phyloP scores from a whole-genome alignment of 2,113 vertebrate genomes.

The Hemiscyllium ocellatum region DNA sequence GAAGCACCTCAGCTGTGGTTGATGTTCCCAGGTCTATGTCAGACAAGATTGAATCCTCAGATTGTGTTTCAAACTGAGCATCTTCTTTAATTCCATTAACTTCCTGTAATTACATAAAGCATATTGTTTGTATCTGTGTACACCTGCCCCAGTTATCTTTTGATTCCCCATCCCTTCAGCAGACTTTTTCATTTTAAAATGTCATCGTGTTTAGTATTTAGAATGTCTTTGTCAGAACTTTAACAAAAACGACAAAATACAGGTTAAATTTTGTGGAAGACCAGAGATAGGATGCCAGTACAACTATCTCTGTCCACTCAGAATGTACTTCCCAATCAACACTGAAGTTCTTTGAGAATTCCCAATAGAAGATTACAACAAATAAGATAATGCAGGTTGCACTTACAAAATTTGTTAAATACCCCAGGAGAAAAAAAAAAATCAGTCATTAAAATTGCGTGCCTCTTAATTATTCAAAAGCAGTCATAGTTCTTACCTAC shows the following conservation, averaged over 20 bases:
- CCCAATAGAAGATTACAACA: background rate
- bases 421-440: background rate
- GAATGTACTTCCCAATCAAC: background rate
- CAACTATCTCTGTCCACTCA: background rate
- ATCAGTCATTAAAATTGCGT: background rate
- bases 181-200: background rate
- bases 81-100: background rate
- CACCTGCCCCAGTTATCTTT: background rate
- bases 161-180: background rate
- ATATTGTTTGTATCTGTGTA: background rate
- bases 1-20: conserved; percentile 59
- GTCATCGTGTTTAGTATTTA: background rate
- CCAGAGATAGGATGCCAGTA: background rate
- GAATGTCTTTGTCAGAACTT: background rate
- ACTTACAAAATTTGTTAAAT: background rate
- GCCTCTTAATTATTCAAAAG: background rate
- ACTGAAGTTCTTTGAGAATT: background rate
- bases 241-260: background rate
- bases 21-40: conserved; percentile 60
- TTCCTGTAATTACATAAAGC: background rate
- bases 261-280: background rate
- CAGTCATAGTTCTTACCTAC: background rate
- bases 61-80: conserved; percentile 45
- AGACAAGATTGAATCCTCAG: conserved; percentile 70
- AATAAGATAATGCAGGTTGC: background rate